phyloP scores from a whole-genome alignment of 2,888 invertebrate genomes.

The Euzetes globulus region DNA sequence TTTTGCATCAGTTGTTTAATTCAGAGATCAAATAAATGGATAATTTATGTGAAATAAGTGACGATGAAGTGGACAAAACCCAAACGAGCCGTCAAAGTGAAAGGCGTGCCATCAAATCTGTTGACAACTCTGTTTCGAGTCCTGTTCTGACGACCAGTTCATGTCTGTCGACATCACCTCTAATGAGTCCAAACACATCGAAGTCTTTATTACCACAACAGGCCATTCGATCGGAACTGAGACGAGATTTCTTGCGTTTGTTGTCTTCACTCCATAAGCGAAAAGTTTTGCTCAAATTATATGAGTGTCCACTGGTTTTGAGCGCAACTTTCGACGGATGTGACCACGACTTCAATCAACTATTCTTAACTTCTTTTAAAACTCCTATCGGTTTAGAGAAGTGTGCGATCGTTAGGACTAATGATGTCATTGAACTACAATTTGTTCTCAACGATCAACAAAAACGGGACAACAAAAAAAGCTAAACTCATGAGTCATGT shows the following conservation, averaged over 20 bases:
- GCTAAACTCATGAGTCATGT: neutral
- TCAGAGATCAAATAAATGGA: neutral
- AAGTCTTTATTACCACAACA: slow-evolving; percentile 16
- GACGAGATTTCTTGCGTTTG: neutral
- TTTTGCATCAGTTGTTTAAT: too few relatives aligned
- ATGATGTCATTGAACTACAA: slow-evolving; percentile 8
- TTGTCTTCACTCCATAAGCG: slow-evolving; percentile 15
- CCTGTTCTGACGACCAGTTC: neutral
- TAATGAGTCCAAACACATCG: neutral
- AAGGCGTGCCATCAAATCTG: too few relatives aligned
- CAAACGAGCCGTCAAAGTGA: too few relatives aligned
- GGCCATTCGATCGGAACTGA: slow-evolving; percentile 8
- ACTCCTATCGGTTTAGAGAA: slow-evolving; percentile 9
- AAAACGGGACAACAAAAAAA: neutral
- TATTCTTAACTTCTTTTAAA: neutral
- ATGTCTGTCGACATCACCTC: neutral
- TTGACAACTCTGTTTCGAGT: neutral
- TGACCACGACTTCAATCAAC: neutral
- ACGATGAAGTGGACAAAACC: neutral
- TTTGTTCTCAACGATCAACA: neutral
- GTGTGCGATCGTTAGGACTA: neutral
- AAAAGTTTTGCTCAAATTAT: neutral
- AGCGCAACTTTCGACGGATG: slow-evolving; percentile 15
- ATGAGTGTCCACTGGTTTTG: slow-evolving; percentile 20
- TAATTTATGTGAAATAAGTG: slow-evolving; percentile 16